Base-by-base conservation (phyloP, 2,113 vertebrate genomes). In the Apeltes quadracus region DNA sequence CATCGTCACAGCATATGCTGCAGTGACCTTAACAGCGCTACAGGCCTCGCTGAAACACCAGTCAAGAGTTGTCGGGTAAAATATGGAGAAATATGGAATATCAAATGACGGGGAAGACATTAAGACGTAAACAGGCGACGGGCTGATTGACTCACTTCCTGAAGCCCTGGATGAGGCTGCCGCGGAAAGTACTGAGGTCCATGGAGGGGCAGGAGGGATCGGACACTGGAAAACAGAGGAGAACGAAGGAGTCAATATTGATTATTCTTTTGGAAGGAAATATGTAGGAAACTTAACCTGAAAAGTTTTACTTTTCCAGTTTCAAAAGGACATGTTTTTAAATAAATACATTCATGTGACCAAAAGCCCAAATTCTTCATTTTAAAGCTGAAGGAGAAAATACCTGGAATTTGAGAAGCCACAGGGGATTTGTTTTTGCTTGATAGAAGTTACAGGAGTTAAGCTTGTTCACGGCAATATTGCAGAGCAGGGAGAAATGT, bases 61-160 rank as follows among this genome's bases (percentile, higher is more conserved):
- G 51, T 27, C 36, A 63, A 64, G 72, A 79, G 27, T 69, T 70
- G 51, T 14, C 57, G 67, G 69, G 64, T 39, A 71, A 84, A 85
- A 79, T 81, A 72, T 85, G 79, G 65, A 81, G 58, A 87, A 85
- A 80, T 81, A 76, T 75, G 71, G 73, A 78, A 88, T 81, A 58
- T 32, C 20, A 70, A 87, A n/a, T 53, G 61, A 84, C 50, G 61
- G 53, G 29, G 50, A 67, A 72, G 23, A 73, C 3, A 39, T 41
- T 3, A 41, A 55, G 14, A 69, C 12, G 44, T 29, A 66, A 74
- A 83, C 0, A 74, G 34, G 56, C 0, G 6, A 29, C 2, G 23
- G 7, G 73, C 92, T 95, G 92, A 96, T 94, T 87, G 34, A 92
- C 95, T 96, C 93, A 98, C 97, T 89, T 94, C 91, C 20, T 95